Percentiles rank a stretch among this genome's conserved stretches.
Evolutionary conservation across 1,140 invertebrate species (phyloP).

Genomic region (Nasonia longicornis): DNA sequence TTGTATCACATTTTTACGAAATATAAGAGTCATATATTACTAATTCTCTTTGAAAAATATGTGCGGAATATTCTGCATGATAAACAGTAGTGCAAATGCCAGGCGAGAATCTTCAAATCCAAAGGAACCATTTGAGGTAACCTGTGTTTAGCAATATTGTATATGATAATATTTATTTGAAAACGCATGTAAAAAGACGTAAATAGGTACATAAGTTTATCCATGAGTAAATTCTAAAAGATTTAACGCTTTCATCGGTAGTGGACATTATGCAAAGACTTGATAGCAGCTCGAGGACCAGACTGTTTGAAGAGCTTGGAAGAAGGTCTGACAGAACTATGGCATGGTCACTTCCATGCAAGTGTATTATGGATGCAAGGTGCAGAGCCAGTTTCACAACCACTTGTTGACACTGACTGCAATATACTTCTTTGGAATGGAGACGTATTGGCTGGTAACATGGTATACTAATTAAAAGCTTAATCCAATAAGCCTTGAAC

Average conservation of each 20-base stretch:
- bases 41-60: constrained; percentile 49
- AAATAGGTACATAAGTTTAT: constrained; percentile 43
- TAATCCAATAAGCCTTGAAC: neutral
- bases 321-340: constrained; percentile 65
- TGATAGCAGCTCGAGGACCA: constrained; percentile 68
- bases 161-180: neutral
- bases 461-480: constrained; percentile 53
- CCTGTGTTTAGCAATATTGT: neutral
- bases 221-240: constrained; percentile 31
- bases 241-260: constrained; percentile 43
- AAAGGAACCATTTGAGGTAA: constrained; percentile 37
- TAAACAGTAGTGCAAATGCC: constrained; percentile 43
- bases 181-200: neutral
- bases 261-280: constrained; percentile 62
- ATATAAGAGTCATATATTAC: no score
- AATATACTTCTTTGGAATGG: constrained; percentile 85
- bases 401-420: constrained; percentile 69
- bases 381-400: constrained; percentile 70
- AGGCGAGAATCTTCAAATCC: neutral
- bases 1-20: no score
- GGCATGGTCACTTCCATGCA: constrained; percentile 75
- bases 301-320: constrained; percentile 57
- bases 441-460: constrained; percentile 77
- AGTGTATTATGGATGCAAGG: constrained; percentile 82
- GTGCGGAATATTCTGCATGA: constrained; percentile 66